Conservation (phyloP, 2,797 vertebrate species). For the Gephyroberyx darwinii region DNA sequence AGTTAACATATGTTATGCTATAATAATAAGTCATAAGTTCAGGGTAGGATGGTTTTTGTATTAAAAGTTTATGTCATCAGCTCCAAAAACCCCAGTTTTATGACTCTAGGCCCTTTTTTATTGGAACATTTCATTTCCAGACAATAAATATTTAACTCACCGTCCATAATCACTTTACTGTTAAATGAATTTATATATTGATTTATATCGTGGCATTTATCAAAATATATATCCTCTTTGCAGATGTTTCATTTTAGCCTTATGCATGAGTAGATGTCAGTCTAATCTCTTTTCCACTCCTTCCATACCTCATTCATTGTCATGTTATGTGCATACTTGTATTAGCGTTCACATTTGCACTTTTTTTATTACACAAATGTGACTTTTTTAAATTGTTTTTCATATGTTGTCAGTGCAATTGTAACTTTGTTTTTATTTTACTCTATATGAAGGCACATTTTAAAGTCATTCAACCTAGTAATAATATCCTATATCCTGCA, state of each 20-base stretch:
- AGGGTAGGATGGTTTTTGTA: not conserved
- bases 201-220: constrained; percentile 8
- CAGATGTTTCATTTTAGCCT: constrained; percentile 72
- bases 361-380: constrained; percentile 71
- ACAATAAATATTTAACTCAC: not conserved
- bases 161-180: not conserved
- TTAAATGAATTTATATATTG: not conserved
- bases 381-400: constrained; percentile 58
- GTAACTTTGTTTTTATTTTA: constrained; percentile 68
- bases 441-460: constrained; percentile 68
- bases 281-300: constrained; percentile 68
- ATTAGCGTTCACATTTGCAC: constrained; percentile 77
- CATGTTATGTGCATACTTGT: constrained; percentile 70
- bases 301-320: constrained; percentile 74
- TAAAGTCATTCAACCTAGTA: constrained; percentile 46
- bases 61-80: not conserved
- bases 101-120: not conserved
- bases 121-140: not conserved
- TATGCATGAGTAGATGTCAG: constrained; percentile 72
- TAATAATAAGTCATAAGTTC: too few relatives aligned
- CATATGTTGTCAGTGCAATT: constrained; percentile 72
- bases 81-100: too few relatives aligned
- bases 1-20: too few relatives aligned
- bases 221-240: constrained; percentile 17
- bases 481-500: constrained; percentile 53